phyloP scores from a whole-genome alignment of 2,113 vertebrate species.

The Arothron firmamentum region DNA sequence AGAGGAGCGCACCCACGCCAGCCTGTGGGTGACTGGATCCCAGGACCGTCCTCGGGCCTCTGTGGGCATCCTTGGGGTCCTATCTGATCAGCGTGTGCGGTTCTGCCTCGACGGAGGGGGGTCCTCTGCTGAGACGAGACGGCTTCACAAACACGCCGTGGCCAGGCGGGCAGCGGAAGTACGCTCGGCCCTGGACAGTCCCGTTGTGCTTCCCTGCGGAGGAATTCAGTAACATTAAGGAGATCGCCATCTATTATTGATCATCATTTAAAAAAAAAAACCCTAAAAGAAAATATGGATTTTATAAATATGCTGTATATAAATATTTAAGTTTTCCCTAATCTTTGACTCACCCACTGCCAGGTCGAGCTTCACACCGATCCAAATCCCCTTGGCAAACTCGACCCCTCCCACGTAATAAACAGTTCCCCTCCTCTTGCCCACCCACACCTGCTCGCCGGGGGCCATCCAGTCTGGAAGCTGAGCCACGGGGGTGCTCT shows the following conservation, averaged over 20 bases:
- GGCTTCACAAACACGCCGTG: slow-evolving; percentile 82
- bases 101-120: slow-evolving; percentile 63
- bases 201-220: slow-evolving; percentile 81
- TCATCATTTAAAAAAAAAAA: no score
- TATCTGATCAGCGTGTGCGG: slow-evolving; percentile 68
- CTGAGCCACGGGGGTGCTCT: slow-evolving; percentile 67
- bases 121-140: slow-evolving; percentile 73
- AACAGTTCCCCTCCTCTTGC: slow-evolving; percentile 74
- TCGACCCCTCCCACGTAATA: slow-evolving; percentile 81
- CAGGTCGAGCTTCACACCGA: slow-evolving; percentile 80
- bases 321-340: neutral
- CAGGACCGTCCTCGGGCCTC: slow-evolving; percentile 23
- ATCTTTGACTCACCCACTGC: slow-evolving; percentile 75
- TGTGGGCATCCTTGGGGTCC: slow-evolving; percentile 58
- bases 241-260: no score
- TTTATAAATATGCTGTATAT: neutral
- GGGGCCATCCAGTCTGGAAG: slow-evolving; percentile 76
- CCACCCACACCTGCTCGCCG: slow-evolving; percentile 80
- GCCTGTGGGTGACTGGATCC: slow-evolving; percentile 5
- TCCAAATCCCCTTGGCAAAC: slow-evolving; percentile 83
- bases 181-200: slow-evolving; percentile 81
- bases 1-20: no score
- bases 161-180: slow-evolving; percentile 79
- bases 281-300: neutral
- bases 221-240: no score